Base-by-base conservation (phyloP, 2,113 vertebrate genomes). In the Panthera uncia region DNA sequence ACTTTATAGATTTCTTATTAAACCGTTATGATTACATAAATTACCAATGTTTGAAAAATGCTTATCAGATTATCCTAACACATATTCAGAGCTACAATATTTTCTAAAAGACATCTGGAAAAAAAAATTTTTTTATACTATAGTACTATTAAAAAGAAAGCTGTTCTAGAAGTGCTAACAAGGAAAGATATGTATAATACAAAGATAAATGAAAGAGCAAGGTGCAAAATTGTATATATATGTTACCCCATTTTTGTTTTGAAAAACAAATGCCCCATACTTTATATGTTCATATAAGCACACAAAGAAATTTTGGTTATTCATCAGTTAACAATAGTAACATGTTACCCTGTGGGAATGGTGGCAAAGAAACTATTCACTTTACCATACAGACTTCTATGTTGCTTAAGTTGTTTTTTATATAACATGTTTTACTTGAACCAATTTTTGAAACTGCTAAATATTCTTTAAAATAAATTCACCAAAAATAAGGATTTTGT, bases 391-490 rank as follows among this genome's bases (percentile, higher is more conserved):
- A 89, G 63, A 81, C 13, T 21, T 80, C 80, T 48, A 31, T 8
- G 11, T 10, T 61, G 36, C 16, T 95, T 87, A 74, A 93, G 48
- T 31, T 55, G 31, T 55, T 52, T 92, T 50, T 74, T 76, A 73
- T 31, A 41, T 48, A 84, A 80, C 68, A 52, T 41, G 25, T 29
- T 93, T 66, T 65, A 84, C 29, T 48, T 79, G 55, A 61, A 31
- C 73, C 41, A 66, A 19, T 13, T 95, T 96, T 92, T 93, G 41
- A 78, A 76, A 63, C n/a, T 27, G 29, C 48, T 73, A 89, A 74
- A 29, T 68, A 86, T 25, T 84, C 65, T 93, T 94, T 90, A 96
- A 71, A 63, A 78, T 81, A 81, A 88, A 15, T 79, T 78, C n/a
- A 55, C 27, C 29, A 33, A 97, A 95, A 90, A 36, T n/a, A 80